These are phyloP conservation scores for Amphilophus citrinellus DNA, from an alignment of 2,113 vertebrate genomes.

Conservation along the genomic window DNA sequence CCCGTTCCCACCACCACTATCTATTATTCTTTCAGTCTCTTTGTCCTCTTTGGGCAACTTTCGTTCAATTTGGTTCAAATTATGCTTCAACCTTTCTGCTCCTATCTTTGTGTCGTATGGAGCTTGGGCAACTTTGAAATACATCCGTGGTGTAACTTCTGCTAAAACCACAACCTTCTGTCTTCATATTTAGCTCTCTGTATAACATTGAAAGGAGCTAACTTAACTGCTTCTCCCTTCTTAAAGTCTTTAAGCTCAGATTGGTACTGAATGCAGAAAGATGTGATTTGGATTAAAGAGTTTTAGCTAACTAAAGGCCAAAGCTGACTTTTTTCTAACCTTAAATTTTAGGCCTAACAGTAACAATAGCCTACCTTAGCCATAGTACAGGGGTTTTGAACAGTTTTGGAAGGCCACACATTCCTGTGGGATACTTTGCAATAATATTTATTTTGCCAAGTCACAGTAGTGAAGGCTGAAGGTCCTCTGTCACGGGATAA, in stretches of 20 bases:
- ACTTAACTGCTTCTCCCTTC: not conserved
- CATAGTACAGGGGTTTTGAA: not conserved
- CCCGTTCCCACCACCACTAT: not conserved
- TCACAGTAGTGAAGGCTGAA: not conserved
- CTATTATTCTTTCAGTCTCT: not conserved
- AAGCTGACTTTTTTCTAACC: too few species aligned
- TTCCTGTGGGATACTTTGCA: not conserved
- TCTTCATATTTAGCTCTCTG: not conserved
- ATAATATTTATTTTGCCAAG: not conserved
- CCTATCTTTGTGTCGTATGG: not conserved
- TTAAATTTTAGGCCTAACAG: not conserved
- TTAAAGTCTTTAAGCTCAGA: not conserved
- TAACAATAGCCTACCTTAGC: not conserved
- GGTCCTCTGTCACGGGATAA: slow-evolving; percentile 14
- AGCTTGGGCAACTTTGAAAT: not conserved
- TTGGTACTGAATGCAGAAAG: not conserved
- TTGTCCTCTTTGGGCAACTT: not conserved
- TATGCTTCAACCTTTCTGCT: not conserved
- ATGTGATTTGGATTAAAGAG: too few species aligned
- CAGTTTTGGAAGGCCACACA: not conserved
- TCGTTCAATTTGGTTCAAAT: not conserved
- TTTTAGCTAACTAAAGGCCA: too few species aligned
- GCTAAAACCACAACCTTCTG: not conserved
- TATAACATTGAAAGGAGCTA: not conserved
- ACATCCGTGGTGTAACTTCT: not conserved